A percentile compares a stretch with the other conserved stretches of the same genome.
Conservation (phyloP, 2,888 invertebrate genomes). For the Macrophya alboannulata region DNA sequence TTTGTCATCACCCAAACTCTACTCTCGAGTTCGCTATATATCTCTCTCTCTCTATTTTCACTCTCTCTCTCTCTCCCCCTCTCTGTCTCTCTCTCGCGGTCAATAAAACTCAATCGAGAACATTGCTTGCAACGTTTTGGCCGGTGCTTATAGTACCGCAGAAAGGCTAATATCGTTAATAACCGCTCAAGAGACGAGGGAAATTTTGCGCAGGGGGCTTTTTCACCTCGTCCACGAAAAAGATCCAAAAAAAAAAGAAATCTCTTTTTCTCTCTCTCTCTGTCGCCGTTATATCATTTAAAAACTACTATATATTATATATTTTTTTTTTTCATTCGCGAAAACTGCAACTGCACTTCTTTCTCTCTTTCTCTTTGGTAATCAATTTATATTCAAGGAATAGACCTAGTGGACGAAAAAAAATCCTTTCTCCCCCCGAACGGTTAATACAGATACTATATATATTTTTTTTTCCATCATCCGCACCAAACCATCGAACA, state of each 20-base stretch:
- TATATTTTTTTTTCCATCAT: background rate
- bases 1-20: conserved; percentile 44
- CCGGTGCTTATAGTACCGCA: conserved; percentile 5
- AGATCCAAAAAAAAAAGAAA: no score
- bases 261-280: no score
- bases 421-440: no score
- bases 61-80: background rate
- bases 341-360: no score
- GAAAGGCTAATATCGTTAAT: conserved; percentile 38
- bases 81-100: conserved; percentile 29
- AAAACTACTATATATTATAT: no score
- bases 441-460: no score
- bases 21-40: background rate
- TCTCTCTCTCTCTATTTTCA: background rate
- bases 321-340: no score
- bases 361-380: no score
- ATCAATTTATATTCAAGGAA: no score
- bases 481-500: background rate
- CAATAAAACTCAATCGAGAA: conserved; percentile 55
- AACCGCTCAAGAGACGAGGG: conserved; percentile 18
- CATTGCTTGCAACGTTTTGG: conserved; percentile 52
- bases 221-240: background rate
- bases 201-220: background rate
- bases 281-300: no score
- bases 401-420: no score